Conservation (phyloP, 1,140 invertebrate species). For the Macrotrachela quadricornifera region DNA sequence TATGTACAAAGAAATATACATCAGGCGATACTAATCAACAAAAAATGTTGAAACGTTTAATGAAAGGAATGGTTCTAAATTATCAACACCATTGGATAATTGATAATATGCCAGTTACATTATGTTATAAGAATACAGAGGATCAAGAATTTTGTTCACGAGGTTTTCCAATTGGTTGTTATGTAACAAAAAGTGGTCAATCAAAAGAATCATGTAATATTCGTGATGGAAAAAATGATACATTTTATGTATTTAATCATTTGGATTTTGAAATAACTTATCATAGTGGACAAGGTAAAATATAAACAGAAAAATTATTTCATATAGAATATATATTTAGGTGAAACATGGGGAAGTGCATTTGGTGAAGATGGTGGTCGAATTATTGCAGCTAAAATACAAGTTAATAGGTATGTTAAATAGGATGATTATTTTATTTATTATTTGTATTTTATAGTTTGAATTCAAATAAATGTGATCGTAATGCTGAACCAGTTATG, state of each 20-base stretch:
- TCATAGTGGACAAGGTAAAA: conserved; percentile 47
- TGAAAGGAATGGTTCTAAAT: conserved; percentile 77
- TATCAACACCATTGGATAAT: conserved; percentile 89
- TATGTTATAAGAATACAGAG: conserved; percentile 60
- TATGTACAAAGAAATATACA: too few species aligned
- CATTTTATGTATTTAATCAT: conserved; percentile 86
- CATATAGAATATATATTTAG: too few species aligned
- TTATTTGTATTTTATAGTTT: too few species aligned
- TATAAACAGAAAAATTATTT: too few species aligned
- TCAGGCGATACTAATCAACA: too few species aligned
- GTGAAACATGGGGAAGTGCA: conserved; percentile 58
- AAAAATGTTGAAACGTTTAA: conserved; percentile 44
- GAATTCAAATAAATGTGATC: too few species aligned
- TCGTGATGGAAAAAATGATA: conserved; percentile 27
- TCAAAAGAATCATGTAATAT: conserved; percentile 39
- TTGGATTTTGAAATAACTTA: conserved; percentile 77
- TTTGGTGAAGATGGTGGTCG: conserved; percentile 51
- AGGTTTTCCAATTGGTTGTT: conserved; percentile 95
- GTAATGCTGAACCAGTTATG: too few species aligned
- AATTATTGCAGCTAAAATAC: conserved; percentile 60
- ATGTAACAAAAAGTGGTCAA: conserved; percentile 38
- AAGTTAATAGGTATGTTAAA: conserved; percentile 46
- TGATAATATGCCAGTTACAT: conserved; percentile 81
- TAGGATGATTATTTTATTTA: neutral
- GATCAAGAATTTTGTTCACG: conserved; percentile 65